A percentile compares a stretch with the other conserved stretches of the same genome.
Conservation (phyloP, 1,140 invertebrate species). For the Bombus waltoni region DNA sequence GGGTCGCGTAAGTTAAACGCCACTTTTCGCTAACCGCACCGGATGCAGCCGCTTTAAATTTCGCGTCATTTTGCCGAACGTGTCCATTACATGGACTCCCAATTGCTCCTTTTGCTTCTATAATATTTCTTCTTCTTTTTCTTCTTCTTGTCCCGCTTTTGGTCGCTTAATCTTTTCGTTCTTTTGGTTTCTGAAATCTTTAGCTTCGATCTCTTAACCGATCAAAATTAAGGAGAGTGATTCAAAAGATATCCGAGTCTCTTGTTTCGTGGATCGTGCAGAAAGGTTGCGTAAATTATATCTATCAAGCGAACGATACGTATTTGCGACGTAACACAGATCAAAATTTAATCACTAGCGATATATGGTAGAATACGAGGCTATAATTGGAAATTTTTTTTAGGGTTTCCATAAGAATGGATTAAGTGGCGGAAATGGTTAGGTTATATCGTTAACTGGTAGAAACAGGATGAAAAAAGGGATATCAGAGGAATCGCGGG, state of each 20-base stretch:
- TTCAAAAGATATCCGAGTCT: no score
- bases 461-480: neutral
- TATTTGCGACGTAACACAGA: no score
- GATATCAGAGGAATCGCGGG: conserved; percentile 2
- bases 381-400: neutral
- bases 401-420: neutral
- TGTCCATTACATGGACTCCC: neutral
- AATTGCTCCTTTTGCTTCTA: no score
- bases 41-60: conserved; percentile 22
- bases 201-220: neutral
- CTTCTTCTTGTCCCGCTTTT: no score
- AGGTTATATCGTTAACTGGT: neutral
- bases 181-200: neutral
- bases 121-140: neutral
- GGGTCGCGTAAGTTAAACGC: conserved; percentile 33
- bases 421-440: neutral
- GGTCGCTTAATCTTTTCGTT: neutral
- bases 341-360: no score
- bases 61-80: neutral
- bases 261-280: no score
- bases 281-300: no score
- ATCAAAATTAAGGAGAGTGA: no score
- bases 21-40: conserved; percentile 21
- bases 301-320: no score
- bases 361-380: no score